Evolutionary conservation across 1,140 invertebrate species (phyloP).

Genomic region (Hypsibius dujardini): DNA sequence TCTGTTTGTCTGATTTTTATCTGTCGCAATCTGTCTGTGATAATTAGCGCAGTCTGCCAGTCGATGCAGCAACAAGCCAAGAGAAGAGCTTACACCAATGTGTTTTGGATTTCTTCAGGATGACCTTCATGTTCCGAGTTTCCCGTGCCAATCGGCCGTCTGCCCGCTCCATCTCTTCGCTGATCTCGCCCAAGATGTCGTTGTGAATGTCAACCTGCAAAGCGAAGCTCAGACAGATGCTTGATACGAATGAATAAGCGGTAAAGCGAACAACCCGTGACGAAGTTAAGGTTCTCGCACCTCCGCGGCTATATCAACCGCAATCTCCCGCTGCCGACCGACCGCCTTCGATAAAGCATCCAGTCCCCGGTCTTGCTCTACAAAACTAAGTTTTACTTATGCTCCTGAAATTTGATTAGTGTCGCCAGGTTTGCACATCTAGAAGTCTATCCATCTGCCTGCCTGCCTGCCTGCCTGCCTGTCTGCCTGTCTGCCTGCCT

Average conservation of each 20-base stretch:
- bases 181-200: conserved; percentile 6
- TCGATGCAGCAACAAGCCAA: too few relatives aligned
- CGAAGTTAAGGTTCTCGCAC: neutral
- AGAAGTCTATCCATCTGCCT: neutral
- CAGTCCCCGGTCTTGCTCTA: conserved; percentile 13
- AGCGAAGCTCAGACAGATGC: neutral
- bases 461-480: too few relatives aligned
- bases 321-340: conserved; percentile 11
- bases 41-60: too few relatives aligned
- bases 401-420: too few relatives aligned
- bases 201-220: conserved; percentile 11
- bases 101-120: conserved; percentile 7
- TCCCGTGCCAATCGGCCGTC: neutral
- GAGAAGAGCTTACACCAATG: conserved; percentile 15
- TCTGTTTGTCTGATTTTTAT: neutral
- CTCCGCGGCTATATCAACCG: conserved; percentile 1
- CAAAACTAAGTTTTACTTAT: neutral
- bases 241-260: neutral
- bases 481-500: neutral
- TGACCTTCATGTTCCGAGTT: conserved; percentile 15
- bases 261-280: neutral
- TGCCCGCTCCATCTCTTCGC: neutral
- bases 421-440: neutral
- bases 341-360: conserved; percentile 8
- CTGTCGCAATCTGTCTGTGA: too few relatives aligned